Evolutionary conservation across 2,888 invertebrate genomes (phyloP).

Genomic region (Nomada lathburiana): DNA sequence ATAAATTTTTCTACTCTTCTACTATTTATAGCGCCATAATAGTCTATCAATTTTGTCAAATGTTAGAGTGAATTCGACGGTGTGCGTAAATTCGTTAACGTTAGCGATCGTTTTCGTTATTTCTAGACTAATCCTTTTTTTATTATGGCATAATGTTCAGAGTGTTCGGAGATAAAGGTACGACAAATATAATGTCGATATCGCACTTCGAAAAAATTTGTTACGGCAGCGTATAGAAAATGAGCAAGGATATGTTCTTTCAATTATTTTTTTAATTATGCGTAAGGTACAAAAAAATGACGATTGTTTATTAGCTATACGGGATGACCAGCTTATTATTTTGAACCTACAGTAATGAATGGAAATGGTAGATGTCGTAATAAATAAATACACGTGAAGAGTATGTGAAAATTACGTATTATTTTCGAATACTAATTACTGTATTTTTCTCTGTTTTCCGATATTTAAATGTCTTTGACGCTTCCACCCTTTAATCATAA

Average conservation of each 20-base stretch:
- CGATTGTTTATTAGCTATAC: slow-evolving; percentile 6
- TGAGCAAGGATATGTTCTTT: background rate
- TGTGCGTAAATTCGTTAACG: background rate
- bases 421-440: background rate
- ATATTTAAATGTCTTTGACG: background rate
- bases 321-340: slow-evolving; percentile 14
- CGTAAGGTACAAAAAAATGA: background rate
- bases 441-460: background rate
- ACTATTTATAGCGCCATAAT: slow-evolving; percentile 59
- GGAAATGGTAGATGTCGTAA: background rate
- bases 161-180: background rate
- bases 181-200: background rate
- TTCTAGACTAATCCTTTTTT: slow-evolving; percentile 9
- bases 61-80: slow-evolving; percentile 10
- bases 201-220: background rate
- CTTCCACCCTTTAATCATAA: background rate
- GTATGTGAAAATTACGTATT: background rate
- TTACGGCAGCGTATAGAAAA: background rate
- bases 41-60: slow-evolving; percentile 38
- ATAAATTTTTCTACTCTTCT: slow-evolving; percentile 70
- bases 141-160: slow-evolving; percentile 1
- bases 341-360: background rate
- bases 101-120: slow-evolving; percentile 8
- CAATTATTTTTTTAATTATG: slow-evolving; percentile 4
- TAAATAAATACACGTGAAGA: background rate